phyloP scores from a whole-genome alignment of 2,888 invertebrate genomes.

The Drosophila cognata region DNA sequence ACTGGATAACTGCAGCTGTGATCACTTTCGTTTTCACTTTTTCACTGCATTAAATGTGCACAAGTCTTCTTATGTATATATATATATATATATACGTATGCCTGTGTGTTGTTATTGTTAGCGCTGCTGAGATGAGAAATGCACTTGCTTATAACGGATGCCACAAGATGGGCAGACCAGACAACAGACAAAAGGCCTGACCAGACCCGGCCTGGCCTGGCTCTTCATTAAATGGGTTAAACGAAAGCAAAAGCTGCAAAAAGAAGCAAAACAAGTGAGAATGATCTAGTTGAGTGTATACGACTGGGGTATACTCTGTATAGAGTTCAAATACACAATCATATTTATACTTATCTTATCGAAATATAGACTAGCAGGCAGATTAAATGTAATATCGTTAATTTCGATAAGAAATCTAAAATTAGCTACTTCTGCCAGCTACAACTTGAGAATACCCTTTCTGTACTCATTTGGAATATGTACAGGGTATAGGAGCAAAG shows the following conservation, averaged over 20 bases:
- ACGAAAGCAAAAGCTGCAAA: conserved; percentile 73
- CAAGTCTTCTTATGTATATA: conserved; percentile 3
- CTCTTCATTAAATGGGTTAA: conserved; percentile 78
- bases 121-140: conserved; percentile 46
- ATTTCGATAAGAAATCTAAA: background rate
- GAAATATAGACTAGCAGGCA: background rate
- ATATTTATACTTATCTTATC: background rate
- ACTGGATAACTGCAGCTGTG: conserved; percentile 56
- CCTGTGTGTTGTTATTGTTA: conserved; percentile 43
- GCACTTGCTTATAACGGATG: conserved; percentile 66
- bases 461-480: background rate
- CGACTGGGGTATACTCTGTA: conserved; percentile 1
- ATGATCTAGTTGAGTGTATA: background rate
- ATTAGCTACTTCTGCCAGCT: background rate
- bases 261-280: conserved; percentile 29
- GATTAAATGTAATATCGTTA: background rate
- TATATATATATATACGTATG: conserved; percentile 6
- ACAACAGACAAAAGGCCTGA: conserved; percentile 14
- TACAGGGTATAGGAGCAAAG: conserved; percentile 1
- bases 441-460: background rate
- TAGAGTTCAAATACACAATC: background rate
- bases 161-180: conserved; percentile 36
- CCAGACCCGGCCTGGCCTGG: conserved; percentile 17
- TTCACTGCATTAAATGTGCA: conserved; percentile 76
- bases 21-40: conserved; percentile 82